Conservation (phyloP, 2,797 vertebrate genomes). For the Lophotriccus pileatus region DNA sequence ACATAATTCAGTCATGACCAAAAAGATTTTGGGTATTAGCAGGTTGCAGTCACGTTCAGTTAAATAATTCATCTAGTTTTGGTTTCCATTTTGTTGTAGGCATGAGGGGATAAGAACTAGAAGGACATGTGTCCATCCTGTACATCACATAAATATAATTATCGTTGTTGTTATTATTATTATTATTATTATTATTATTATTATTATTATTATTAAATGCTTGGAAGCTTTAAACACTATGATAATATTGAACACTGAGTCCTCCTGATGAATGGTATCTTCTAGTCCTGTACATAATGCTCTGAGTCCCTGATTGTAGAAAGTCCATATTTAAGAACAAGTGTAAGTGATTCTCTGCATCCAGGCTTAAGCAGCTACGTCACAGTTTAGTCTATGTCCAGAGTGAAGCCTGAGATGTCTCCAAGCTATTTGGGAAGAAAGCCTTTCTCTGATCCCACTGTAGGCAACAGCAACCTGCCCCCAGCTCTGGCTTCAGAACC, state of each 20-base stretch:
- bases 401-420: neutral
- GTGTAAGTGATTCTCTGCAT: neutral
- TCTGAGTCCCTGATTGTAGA: neutral
- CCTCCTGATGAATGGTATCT: neutral
- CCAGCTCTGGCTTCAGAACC: neutral
- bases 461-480: neutral
- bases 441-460: neutral
- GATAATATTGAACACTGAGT: neutral
- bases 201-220: neutral
- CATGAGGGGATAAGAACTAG: neutral
- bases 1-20: neutral
- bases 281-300: neutral
- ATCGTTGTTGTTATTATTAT: neutral
- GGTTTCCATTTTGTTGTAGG: neutral
- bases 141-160: neutral
- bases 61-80: neutral
- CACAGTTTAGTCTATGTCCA: neutral
- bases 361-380: neutral
- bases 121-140: neutral
- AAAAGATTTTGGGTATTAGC: neutral
- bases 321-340: neutral
- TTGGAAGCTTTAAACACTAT: neutral
- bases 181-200: neutral
- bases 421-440: neutral
- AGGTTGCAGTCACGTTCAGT: neutral